Evolutionary conservation across 1,140 invertebrate genomes (phyloP), one percentile per base, ranked within the genome.

Genomic region (Polypedilum pembai): DNA sequence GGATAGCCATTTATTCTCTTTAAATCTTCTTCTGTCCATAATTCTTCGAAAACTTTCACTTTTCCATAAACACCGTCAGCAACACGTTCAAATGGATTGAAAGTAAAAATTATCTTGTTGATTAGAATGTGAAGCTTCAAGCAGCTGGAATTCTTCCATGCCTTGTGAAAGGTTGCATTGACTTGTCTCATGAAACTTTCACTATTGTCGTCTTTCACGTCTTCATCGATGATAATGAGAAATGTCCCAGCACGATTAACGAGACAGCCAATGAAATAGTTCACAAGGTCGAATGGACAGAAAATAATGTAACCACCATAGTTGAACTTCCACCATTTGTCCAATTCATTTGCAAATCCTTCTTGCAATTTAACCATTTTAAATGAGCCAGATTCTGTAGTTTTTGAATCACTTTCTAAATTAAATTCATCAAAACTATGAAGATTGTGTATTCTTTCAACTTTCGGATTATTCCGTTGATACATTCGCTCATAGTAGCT

Each of bases 1-100:
- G 80, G 76, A 77, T 82, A 80, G 7, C 80, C 80, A 65, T 79
- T 40, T 5, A 82, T 75, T 76, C 81, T 76, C 7, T 74, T 76
- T 40, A 80, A 80, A 20, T 76, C 8, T 20, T 45, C 41, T 63
- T 63, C 41, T 1, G 17, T 20, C n/a, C 15, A 69, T 20, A 20
- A 20, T 18, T 20, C 65, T 18, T 69, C 17, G 20, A 56, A 56
- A n/a, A 56, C 12, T 15, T 56, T 8, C 4, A 56, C n/a, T 8
- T 56, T 69, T 20, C 65, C 65, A 12, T 18, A 69, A 2, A 7
- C 18, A 10, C 20, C 20, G 12, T 8, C 17, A 20, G 15, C 18
- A 21, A 10, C 17, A 69, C 65, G 65, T 7, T 21, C 65, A 7
- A 18, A 69, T 20, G 65, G 65, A 69, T 69, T 20, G 17, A 69